These are phyloP conservation scores for Exocentrus adspersus DNA, from an alignment of 2,888 invertebrate species.

Conservation along the genomic window DNA sequence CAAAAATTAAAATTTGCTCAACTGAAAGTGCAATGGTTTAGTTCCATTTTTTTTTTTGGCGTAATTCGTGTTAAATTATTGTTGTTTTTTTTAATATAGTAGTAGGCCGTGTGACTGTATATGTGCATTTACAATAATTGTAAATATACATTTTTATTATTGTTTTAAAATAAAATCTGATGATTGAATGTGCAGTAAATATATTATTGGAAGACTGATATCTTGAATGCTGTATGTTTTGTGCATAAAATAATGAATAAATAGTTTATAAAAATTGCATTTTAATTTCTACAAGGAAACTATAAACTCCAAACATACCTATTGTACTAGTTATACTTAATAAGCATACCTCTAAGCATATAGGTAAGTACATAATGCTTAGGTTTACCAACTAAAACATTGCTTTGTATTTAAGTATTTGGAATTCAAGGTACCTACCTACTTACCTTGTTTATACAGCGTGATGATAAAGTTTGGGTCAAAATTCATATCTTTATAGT, in stretches of 20 bases:
- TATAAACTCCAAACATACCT: no score
- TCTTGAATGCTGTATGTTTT: conserved; percentile 63
- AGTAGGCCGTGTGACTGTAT: conserved; percentile 64
- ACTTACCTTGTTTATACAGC: no score
- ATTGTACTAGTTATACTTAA: no score
- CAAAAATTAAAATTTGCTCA: conserved; percentile 46
- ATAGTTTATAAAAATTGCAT: conserved; percentile 35
- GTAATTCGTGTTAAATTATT: conserved; percentile 35
- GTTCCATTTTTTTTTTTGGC: conserved; percentile 32
- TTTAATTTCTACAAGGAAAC: no score
- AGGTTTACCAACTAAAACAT: no score
- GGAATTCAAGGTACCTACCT: no score
- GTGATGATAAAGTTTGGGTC: no score
- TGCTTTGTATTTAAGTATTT: no score
- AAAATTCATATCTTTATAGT: no score
- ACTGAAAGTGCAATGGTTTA: conserved; percentile 45
- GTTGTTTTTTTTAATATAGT: conserved; percentile 42
- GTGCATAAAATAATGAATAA: conserved; percentile 57
- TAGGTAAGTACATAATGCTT: no score
- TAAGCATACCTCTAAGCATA: no score
- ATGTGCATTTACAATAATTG: conserved; percentile 63
- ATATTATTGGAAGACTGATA: conserved; percentile 63
- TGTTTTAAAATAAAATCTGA: conserved; percentile 40
- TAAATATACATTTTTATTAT: conserved; percentile 46
- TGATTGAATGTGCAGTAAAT: conserved; percentile 53